Evolutionary conservation across 2,888 invertebrate genomes (phyloP).

Genomic region (Trileptium ribeirensis): DNA sequence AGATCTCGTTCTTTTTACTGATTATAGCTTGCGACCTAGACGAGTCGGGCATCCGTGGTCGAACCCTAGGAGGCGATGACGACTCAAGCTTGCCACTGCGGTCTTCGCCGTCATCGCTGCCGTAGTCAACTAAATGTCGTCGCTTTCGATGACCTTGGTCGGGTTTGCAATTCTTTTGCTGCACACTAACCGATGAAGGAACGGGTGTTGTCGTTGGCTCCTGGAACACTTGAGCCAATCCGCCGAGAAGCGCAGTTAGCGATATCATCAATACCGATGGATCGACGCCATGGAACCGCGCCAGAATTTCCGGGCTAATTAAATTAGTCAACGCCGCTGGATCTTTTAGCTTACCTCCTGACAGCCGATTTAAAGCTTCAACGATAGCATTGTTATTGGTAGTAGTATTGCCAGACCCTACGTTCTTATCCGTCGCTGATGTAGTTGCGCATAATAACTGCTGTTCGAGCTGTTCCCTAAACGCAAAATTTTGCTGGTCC

Average conservation of each 20-base stretch:
- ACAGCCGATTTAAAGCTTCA: slow-evolving; percentile 1
- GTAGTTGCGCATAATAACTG: too few species aligned
- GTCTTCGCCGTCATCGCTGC: neutral
- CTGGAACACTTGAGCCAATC: neutral
- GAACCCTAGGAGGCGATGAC: neutral
- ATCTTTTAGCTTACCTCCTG: slow-evolving; percentile 3
- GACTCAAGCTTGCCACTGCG: neutral
- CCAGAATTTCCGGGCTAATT: slow-evolving; percentile 6
- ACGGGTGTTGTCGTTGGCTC: too few species aligned
- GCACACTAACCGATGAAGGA: neutral
- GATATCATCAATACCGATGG: slow-evolving; percentile 9
- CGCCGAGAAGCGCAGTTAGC: slow-evolving; percentile 10
- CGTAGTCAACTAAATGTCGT: neutral
- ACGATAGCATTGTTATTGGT: neutral
- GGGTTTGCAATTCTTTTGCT: neutral
- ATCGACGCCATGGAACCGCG: neutral
- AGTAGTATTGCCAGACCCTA: too few species aligned
- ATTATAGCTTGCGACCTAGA: neutral
- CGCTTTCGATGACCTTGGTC: neutral
- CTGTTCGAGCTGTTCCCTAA: too few species aligned
- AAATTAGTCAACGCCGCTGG: neutral
- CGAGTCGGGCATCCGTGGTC: neutral
- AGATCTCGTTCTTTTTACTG: neutral
- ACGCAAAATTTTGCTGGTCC: too few species aligned
- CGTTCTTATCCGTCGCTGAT: too few species aligned